Evolutionary conservation across 2,888 invertebrate species (phyloP), one percentile per base, ranked within the genome.

Genomic region (Cyrtodaria siliqua): DNA sequence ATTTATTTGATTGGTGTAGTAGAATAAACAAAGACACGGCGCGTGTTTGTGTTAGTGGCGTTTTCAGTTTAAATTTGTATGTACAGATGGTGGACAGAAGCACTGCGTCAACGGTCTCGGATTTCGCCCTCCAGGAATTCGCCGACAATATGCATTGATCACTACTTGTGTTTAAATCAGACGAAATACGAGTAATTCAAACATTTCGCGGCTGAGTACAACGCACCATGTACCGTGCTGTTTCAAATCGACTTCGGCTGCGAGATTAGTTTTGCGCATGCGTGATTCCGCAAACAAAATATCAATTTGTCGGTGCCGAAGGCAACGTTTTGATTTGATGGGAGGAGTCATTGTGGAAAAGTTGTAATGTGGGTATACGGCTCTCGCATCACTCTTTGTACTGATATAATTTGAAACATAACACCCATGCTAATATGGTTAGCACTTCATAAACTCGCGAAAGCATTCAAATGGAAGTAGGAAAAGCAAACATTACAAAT

Each of bases 111-210:
- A 49, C 38, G 42, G 40, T 74, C 71, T 79, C 74, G 0, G 23
- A 53, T 79, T 79, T 59, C 79, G 38, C 33, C 67, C 74, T 71
- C 49, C 60, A 40, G 70, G 70, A 52, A 29, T 56, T 38, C 16
- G 1, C 8, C 53, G n/a, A 71, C 79, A 79, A 74, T 71, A 68
- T 67, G 63, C 67, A 79, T 74, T 79, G 74, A 79, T 74, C 74
- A 55, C 50, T 55, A 59, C 59, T 64, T 38, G 42, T 42, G 59
- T 53, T 67, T 33, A 57, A 44, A 66, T 40, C 12, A 60, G 42
- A 29, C 66, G 74, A 67, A 71, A 70, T 55, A 29, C 24, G 79
- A 79, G 79, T 50, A 66, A 62, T 67, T 67, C 47, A 55, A 79
- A 71, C 62, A 73, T 18, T 73, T 64, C 60, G 38, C 56, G 29